Evolutionary conservation across 2,888 invertebrate species (phyloP).

Genomic region (Zootermopsis nevadensis): DNA sequence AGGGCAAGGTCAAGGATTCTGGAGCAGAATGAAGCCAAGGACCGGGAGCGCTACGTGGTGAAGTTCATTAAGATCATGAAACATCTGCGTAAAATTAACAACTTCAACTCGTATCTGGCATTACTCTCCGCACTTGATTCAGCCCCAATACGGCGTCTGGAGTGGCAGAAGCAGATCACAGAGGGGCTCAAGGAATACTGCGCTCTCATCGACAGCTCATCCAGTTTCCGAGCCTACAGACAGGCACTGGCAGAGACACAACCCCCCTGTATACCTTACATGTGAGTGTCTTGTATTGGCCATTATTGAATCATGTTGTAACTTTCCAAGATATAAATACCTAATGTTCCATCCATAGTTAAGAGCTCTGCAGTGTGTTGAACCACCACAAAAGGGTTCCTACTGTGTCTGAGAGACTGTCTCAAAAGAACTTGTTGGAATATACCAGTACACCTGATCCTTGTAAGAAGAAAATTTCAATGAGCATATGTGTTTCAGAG

Average conservation of each 20-base stretch:
- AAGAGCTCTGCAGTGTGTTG: too few species aligned
- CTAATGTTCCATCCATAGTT: too few species aligned
- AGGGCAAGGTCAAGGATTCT: conserved; percentile 92
- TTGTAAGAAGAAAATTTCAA: neutral
- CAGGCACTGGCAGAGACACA: conserved; percentile 93
- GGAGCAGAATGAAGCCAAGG: conserved; percentile 91
- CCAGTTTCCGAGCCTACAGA: conserved; percentile 96
- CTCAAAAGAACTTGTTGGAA: too few species aligned
- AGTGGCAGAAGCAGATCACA: conserved; percentile 91
- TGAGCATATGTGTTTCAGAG: conserved; percentile 71
- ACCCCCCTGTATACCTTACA: conserved; percentile 99
- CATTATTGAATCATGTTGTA: too few species aligned
- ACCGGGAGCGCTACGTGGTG: conserved; percentile 92
- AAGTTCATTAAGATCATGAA: conserved; percentile 99
- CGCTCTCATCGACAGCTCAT: conserved; percentile 96
- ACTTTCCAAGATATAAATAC: too few species aligned
- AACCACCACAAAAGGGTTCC: too few species aligned
- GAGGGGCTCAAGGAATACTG: conserved; percentile 95
- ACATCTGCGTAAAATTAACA: conserved; percentile 95
- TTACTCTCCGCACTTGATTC: conserved; percentile 96
- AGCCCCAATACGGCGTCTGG: conserved; percentile 90
- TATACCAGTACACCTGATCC: neutral
- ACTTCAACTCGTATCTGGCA: conserved; percentile 98
- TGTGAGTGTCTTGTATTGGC: too few species aligned
- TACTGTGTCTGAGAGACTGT: too few species aligned